phyloP scores from a whole-genome alignment of 1,140 invertebrate species.

The Halyomorpha halys region DNA sequence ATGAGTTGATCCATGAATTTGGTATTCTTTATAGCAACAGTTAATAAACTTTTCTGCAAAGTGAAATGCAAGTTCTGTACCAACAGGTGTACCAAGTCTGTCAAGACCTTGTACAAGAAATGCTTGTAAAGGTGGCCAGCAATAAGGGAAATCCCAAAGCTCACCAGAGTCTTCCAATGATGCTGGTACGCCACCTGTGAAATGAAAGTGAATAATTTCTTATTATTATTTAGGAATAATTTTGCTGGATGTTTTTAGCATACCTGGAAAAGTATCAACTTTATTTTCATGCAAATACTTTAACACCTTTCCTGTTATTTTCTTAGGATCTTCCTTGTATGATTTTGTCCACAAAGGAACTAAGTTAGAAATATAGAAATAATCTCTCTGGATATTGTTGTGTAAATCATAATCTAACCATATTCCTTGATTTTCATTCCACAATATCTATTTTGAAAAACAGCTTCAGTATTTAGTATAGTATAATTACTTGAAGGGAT shows the following conservation, averaged over 20 bases:
- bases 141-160: slow-evolving; percentile 86
- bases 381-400: slow-evolving; percentile 37
- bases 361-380: slow-evolving; percentile 63
- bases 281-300: slow-evolving; percentile 22
- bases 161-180: slow-evolving; percentile 57
- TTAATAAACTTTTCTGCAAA: slow-evolving; percentile 49
- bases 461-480: background rate
- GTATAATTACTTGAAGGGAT: background rate
- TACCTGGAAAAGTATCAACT: slow-evolving; percentile 23
- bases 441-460: slow-evolving; percentile 46
- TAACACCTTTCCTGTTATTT: slow-evolving; percentile 13
- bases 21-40: slow-evolving; percentile 46
- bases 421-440: slow-evolving; percentile 53
- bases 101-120: slow-evolving; percentile 48
- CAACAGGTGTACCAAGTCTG: slow-evolving; percentile 38
- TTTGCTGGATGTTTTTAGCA: background rate
- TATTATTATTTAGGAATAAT: background rate
- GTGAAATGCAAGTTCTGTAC: slow-evolving; percentile 39
- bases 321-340: slow-evolving; percentile 32
- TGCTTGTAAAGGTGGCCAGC: slow-evolving; percentile 75
- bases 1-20: slow-evolving; percentile 15
- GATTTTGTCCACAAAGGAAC: slow-evolving; percentile 58
- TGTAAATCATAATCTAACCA: slow-evolving; percentile 64
- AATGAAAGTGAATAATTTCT: background rate
- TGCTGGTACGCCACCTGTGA: slow-evolving; percentile 60